Conservation (phyloP, 2,113 vertebrate genomes). For the Corydoras maculifer region DNA sequence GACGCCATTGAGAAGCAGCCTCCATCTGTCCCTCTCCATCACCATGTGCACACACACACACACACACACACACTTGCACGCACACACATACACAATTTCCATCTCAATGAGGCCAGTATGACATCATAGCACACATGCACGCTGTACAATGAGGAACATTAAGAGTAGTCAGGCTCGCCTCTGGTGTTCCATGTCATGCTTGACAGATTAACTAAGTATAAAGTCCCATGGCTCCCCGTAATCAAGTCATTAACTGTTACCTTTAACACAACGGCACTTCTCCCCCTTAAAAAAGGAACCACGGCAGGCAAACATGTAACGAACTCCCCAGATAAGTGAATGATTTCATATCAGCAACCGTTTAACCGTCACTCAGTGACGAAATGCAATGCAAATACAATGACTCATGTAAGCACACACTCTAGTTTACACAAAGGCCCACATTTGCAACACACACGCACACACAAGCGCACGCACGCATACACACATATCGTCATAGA, state of each 20-base stretch:
- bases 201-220: constrained; percentile 36
- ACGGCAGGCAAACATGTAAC: background rate
- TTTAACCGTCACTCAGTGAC: constrained; percentile 34
- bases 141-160: constrained; percentile 42
- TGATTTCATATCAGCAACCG: constrained; percentile 29
- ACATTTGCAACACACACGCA: constrained; percentile 12
- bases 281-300: constrained; percentile 8
- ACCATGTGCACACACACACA: background rate
- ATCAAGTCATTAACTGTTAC: constrained; percentile 31
- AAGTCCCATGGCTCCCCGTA: constrained; percentile 19
- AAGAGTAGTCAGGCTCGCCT: constrained; percentile 35
- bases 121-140: constrained; percentile 47
- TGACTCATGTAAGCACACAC: constrained; percentile 20
- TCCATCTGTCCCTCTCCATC: constrained; percentile 44
- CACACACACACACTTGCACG: constrained; percentile 13
- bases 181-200: constrained; percentile 36
- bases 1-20: constrained; percentile 46
- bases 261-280: constrained; percentile 4
- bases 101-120: constrained; percentile 45
- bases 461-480: constrained; percentile 4
- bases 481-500: constrained; percentile 1
- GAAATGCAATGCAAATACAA: constrained; percentile 25
- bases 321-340: constrained; percentile 21
- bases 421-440: constrained; percentile 12
- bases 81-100: constrained; percentile 37